Evolutionary conservation across 2,797 vertebrate genomes (phyloP).

Genomic region (Syndactyla subalaris): DNA sequence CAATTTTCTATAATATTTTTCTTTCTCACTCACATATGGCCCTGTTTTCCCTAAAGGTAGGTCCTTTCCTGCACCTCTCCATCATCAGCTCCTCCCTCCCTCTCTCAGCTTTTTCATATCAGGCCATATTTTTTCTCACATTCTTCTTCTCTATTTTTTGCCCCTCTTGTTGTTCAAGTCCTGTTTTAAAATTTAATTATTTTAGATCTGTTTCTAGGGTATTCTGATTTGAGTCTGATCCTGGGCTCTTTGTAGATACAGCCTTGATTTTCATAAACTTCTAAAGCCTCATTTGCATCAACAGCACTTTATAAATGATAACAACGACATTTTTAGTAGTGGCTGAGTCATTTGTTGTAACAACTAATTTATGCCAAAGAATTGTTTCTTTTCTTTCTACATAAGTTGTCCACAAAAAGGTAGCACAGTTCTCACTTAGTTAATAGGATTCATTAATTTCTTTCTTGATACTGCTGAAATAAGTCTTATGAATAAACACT

Average conservation of each 20-base stretch:
- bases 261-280: conserved; percentile 42
- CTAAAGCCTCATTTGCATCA: conserved; percentile 54
- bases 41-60: neutral
- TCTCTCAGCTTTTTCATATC: neutral
- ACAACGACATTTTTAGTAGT: conserved; percentile 41
- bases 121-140: neutral
- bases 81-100: neutral
- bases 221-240: neutral
- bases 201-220: conserved; percentile 28
- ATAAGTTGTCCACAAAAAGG: conserved; percentile 31
- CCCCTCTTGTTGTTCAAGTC: neutral
- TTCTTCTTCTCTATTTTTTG: neutral
- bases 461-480: conserved; percentile 17
- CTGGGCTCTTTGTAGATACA: conserved; percentile 8
- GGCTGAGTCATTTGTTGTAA: conserved; percentile 53
- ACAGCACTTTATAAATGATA: conserved; percentile 47
- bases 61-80: neutral
- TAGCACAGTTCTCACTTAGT: conserved; percentile 41
- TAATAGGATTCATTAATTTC: conserved; percentile 55
- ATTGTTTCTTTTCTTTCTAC: neutral
- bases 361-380: conserved; percentile 53
- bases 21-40: neutral
- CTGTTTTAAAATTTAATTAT: neutral
- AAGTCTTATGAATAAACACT: neutral
- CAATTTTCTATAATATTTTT: neutral